Percentiles rank a stretch among this genome's conserved stretches.
Conservation (phyloP, 2,888 invertebrate genomes). For the Meiosimyza decipiens region DNA sequence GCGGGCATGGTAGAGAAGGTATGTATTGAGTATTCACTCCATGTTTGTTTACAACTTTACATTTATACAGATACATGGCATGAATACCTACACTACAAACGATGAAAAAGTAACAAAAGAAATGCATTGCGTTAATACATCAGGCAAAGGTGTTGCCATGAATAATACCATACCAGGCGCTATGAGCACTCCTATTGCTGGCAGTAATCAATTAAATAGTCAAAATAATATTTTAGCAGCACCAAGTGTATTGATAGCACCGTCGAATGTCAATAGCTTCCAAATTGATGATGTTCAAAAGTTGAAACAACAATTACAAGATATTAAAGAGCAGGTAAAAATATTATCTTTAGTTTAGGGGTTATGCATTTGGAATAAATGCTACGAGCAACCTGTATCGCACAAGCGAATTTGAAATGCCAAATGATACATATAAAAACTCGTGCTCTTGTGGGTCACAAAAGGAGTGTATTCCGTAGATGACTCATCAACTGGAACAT, state of each 20-base stretch:
- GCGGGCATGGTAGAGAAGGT: slow-evolving; percentile 63
- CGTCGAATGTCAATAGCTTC: slow-evolving; percentile 74
- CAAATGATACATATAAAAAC: too few relatives aligned
- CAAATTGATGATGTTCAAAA: slow-evolving; percentile 86
- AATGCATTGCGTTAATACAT: slow-evolving; percentile 60
- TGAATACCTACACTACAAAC: slow-evolving; percentile 37
- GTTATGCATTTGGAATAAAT: not conserved
- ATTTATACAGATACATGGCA: slow-evolving; percentile 36
- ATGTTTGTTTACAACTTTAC: not conserved
- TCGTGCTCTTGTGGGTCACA: too few relatives aligned
- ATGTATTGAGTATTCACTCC: not conserved
- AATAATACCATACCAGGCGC: slow-evolving; percentile 60
- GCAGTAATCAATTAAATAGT: slow-evolving; percentile 58
- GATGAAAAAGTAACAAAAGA: slow-evolving; percentile 54
- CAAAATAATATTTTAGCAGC: slow-evolving; percentile 58
- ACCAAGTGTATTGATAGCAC: slow-evolving; percentile 52
- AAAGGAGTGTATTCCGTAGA: too few relatives aligned
- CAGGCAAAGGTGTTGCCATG: slow-evolving; percentile 65
- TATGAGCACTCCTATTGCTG: slow-evolving; percentile 55
- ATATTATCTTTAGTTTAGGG: not conserved
- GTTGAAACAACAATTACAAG: slow-evolving; percentile 93
- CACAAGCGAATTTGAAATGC: too few relatives aligned
- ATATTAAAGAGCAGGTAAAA: slow-evolving; percentile 94
- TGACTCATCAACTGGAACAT: too few relatives aligned
- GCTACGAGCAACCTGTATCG: too few relatives aligned